Base-by-base conservation (phyloP, 2,113 vertebrate genomes). In the Megaceryle maxima region DNA sequence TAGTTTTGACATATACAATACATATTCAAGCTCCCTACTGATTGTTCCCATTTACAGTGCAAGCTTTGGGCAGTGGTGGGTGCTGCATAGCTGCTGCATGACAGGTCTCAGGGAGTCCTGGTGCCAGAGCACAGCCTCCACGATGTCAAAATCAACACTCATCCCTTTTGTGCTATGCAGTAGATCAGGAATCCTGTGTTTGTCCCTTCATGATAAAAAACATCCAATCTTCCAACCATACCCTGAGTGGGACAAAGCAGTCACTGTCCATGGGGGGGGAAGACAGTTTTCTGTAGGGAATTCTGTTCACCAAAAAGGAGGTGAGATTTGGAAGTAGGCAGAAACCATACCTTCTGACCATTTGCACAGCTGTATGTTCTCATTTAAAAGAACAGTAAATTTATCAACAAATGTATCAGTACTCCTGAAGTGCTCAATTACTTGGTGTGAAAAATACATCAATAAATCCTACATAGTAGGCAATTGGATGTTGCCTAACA, bases 61-160 rank as follows among this genome's bases (percentile, higher is more conserved):
- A 88, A 67, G 31, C 19, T 79, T 51, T 50, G 28, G 63, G 63
- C 39, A 76, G 35, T 17, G 10, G 6, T 35, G 51, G 11, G 9
- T n/a, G 46, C n/a, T 63, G 9, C 20, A 11, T 22, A 9, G 33
- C 15, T 31, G 46, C n/a, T 62, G 7, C 20, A 20, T 24, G 10
- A 29, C 13, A 55, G 7, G 9, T 26, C 57, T 64, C 68, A 62
- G 44, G 10, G 44, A 73, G 46, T 20, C 44, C 37, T 28, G 13
- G 21, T 63, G 31, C 28, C 59, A 9, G 10, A 64, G 37, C 57
- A 43, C 17, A 57, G 2, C 41, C 41, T 41, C 44, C 37, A 26
- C 3, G 0, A 7, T 31, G 37, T 53, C 2, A 5, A 62, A 62
- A 37, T 7, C 2, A 3, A 48, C 10, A 12, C n/a, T 63, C 0